Conservation (phyloP, 2,797 vertebrate genomes). For the Cossypha niveicapilla region DNA sequence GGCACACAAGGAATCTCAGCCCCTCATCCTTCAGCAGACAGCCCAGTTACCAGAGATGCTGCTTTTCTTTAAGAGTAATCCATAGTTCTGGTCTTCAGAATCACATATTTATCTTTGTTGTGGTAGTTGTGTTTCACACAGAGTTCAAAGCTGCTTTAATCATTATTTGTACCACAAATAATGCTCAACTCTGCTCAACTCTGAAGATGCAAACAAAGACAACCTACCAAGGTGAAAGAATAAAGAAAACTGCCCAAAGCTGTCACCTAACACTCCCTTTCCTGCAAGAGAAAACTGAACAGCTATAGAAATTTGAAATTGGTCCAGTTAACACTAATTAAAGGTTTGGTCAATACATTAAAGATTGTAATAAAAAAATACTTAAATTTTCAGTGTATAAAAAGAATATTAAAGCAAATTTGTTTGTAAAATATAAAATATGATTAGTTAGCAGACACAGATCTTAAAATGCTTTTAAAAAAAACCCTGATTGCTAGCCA, state of each 20-base stretch:
- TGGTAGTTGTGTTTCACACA: slow-evolving; percentile 20
- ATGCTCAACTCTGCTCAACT: slow-evolving; percentile 50
- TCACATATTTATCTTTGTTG: slow-evolving; percentile 17
- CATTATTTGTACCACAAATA: slow-evolving; percentile 60
- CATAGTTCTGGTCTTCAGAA: background rate
- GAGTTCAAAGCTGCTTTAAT: slow-evolving; percentile 47
- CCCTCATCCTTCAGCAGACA: background rate
- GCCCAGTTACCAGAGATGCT: background rate
- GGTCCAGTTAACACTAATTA: slow-evolving; percentile 27
- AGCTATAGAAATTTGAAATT: slow-evolving; percentile 6
- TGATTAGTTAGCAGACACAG: background rate
- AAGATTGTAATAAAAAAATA: slow-evolving; percentile 46
- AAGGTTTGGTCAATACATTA: slow-evolving; percentile 41
- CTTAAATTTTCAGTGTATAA: slow-evolving; percentile 24
- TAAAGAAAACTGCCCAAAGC: slow-evolving; percentile 45
- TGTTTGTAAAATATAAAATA: slow-evolving; percentile 27
- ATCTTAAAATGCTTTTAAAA: background rate
- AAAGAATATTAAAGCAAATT: slow-evolving; percentile 23
- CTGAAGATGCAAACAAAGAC: slow-evolving; percentile 57
- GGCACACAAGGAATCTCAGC: background rate
- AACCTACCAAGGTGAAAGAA: slow-evolving; percentile 49
- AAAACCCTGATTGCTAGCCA: background rate
- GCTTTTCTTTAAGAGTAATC: background rate
- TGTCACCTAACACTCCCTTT: slow-evolving; percentile 20
- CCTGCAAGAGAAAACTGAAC: background rate